Percentiles rank a stretch among this genome's conserved stretches.
Conservation (phyloP, 2,888 invertebrate species). For the Dioctria rufipes region DNA sequence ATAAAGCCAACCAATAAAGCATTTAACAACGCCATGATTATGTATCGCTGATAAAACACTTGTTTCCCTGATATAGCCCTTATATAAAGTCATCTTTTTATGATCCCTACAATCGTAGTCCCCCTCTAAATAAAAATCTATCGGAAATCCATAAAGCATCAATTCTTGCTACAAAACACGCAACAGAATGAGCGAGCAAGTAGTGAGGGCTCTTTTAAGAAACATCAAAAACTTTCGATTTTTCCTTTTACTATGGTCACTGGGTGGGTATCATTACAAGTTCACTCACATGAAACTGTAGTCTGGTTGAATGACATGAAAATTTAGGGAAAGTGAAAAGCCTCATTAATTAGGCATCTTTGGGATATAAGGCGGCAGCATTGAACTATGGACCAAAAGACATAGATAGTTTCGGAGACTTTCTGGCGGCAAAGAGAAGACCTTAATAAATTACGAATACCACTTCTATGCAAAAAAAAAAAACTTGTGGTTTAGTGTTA, state of each 20-base stretch:
- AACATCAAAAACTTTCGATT: background rate
- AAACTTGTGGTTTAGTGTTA: too few species aligned
- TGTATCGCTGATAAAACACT: background rate
- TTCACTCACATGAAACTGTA: constrained; percentile 22
- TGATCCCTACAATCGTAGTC: background rate
- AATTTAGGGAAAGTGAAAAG: constrained; percentile 40
- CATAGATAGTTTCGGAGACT: constrained; percentile 20
- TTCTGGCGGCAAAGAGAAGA: constrained; percentile 19
- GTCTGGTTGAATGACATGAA: constrained; percentile 2
- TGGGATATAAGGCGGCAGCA: background rate
- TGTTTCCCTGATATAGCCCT: background rate
- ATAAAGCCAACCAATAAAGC: too few species aligned
- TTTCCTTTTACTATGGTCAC: background rate
- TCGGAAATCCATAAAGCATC: constrained; percentile 6
- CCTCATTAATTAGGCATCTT: constrained; percentile 43
- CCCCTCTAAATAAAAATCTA: background rate
- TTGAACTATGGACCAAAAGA: background rate
- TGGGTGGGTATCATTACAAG: constrained; percentile 11
- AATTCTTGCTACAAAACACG: constrained; percentile 3
- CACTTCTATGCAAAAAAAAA: too few species aligned
- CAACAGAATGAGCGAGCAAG: constrained; percentile 1
- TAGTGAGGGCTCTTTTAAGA: background rate
- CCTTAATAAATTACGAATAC: background rate
- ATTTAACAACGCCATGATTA: background rate
- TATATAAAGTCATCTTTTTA: background rate